Percentiles rank a stretch among this genome's conserved stretches.
These are phyloP conservation scores for Micromys minutus DNA, from an alignment of 2,113 vertebrate species.

Conservation along the genomic window DNA sequence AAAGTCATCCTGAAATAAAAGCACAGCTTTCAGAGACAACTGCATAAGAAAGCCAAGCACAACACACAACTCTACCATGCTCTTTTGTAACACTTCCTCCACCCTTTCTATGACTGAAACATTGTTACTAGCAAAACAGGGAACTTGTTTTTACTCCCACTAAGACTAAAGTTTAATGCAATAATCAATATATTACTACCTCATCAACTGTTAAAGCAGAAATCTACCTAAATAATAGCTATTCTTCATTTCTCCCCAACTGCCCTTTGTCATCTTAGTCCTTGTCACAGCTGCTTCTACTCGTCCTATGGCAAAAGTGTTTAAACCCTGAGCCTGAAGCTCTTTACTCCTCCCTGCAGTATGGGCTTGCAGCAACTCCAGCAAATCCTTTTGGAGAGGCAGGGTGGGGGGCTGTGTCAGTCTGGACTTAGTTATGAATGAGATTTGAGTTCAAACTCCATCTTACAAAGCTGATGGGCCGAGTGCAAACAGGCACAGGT, in stretches of 20 bases:
- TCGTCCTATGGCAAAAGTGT: background rate
- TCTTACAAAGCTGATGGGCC: background rate
- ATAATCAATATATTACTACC: constrained; percentile 4
- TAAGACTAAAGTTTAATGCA: constrained; percentile 30
- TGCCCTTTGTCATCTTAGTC: constrained; percentile 10
- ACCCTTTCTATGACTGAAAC: background rate
- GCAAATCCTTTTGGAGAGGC: background rate
- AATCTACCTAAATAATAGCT: background rate
- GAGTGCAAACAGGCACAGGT: background rate
- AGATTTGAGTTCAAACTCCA: constrained; percentile 21
- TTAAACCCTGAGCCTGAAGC: background rate
- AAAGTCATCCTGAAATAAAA: constrained; percentile 26
- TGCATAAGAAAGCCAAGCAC: background rate
- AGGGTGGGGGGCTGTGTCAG: background rate
- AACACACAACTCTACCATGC: background rate
- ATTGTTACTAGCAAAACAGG: background rate
- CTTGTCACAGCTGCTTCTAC: background rate
- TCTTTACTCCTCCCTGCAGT: background rate
- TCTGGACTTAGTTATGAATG: background rate
- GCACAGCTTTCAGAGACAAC: background rate
- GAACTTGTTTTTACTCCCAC: background rate
- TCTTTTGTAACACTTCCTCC: constrained; percentile 38
- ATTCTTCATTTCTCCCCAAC: constrained; percentile 8
- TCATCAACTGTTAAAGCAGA: constrained; percentile 9
- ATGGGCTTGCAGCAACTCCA: background rate